These are phyloP conservation scores for Urocitellus parryii DNA, from an alignment of 2,113 vertebrate species.

Conservation along the genomic window DNA sequence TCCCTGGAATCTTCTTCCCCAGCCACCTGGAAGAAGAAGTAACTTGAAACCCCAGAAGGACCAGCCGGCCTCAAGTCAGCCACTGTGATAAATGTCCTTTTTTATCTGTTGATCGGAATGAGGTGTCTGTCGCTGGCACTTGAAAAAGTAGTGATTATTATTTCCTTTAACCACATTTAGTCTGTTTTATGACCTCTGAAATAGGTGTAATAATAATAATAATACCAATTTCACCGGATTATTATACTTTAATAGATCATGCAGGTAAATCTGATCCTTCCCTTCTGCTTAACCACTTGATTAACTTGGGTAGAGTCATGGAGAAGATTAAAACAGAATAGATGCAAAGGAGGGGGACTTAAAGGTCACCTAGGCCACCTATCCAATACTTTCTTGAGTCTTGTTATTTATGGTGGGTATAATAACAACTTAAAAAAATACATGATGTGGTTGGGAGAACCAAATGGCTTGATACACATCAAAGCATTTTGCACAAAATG, in stretches of 20 bases:
- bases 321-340: background rate
- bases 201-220: background rate
- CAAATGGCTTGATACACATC: background rate
- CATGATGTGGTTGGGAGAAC: background rate
- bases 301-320: background rate
- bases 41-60: background rate
- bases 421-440: background rate
- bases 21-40: background rate
- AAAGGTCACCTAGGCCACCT: background rate
- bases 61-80: background rate
- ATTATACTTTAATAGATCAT: background rate
- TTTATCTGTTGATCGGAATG: background rate
- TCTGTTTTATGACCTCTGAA: background rate
- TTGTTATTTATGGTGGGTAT: background rate
- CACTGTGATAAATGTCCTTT: background rate
- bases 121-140: background rate
- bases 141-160: slow-evolving; percentile 1
- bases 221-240: background rate
- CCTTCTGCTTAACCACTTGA: background rate
- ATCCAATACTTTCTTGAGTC: background rate
- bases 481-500: slow-evolving; percentile 22
- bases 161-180: background rate
- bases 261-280: background rate
- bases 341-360: background rate
- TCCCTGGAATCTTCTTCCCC: background rate